Evolutionary conservation across 2,113 vertebrate genomes (phyloP), one percentile per base, ranked within the genome.

Genomic region (Callipepla squamata): DNA sequence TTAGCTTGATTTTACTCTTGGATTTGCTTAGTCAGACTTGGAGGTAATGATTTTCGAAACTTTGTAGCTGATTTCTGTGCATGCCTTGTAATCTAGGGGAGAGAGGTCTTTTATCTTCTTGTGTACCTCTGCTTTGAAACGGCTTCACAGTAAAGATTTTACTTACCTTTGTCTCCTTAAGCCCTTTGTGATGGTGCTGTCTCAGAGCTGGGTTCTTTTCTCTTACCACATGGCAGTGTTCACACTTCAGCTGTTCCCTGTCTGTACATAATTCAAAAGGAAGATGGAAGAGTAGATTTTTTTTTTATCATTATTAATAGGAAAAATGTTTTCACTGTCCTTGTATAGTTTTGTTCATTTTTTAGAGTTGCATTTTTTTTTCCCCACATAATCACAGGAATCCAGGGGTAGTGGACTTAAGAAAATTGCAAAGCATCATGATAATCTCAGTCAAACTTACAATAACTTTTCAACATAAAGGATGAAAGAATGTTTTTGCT

Each of bases 231-330:
- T 94, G 95, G 74, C 78, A 93, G 15, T 55, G 58, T 95, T 96
- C 94, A 74, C 92, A 96, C 94, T 67, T 94, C 94, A 93, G 80
- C 96, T 93, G 87, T 90, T 95, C 75, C 28, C 77, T 80, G 66
- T 40, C 84, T 73, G 77, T 92, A 15, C 69, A 89, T 93, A 96
- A 96, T 95, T 93, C 91, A 93, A 53, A 70, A 90, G 78, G 63
- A 95, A 92, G 30, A 20, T 84, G 16, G 53, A 86, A 81, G 45
- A 86, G 6, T 73, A 42, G 48, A n/a, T 53, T 78, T 93, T 92
- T 93, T 92, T 57, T 58, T 58, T 32, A 36, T 36, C 36, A 58
- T 95, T 86, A 59, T 85, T 85, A 87, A 85, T 68, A 53, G 28
- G 62, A 83, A 76, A 53, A 79, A 34, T 26, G 15, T n/a, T 93